phyloP scores from a whole-genome alignment of 2,113 vertebrate genomes.

The Antechinus flavipes region DNA sequence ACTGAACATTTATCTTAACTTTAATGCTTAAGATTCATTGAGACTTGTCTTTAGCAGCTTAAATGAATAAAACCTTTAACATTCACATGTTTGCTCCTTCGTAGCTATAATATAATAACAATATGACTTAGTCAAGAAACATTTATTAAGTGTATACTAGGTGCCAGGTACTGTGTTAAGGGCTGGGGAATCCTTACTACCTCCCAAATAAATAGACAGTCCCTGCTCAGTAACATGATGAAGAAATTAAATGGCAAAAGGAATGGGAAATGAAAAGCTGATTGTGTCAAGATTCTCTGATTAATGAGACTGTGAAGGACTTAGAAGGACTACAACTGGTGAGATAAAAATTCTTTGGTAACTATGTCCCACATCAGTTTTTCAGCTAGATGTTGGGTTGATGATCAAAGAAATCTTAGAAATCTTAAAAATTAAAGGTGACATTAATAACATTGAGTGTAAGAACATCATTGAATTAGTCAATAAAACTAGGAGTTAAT shows the following conservation, averaged over 20 bases:
- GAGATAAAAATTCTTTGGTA: background rate
- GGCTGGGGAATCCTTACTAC: too few relatives aligned
- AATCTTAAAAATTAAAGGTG: too few relatives aligned
- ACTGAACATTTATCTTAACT: background rate
- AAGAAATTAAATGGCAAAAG: background rate
- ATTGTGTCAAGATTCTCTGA: background rate
- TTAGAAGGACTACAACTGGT: background rate
- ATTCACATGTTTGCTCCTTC: background rate
- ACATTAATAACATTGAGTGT: too few relatives aligned
- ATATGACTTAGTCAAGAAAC: background rate
- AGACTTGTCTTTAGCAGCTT: background rate
- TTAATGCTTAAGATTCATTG: background rate
- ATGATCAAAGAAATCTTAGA: background rate
- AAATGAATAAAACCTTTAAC: background rate
- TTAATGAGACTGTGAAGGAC: background rate
- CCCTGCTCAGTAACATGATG: background rate
- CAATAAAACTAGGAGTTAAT: too few relatives aligned
- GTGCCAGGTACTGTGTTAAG: background rate
- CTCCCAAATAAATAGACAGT: background rate
- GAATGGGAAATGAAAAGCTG: background rate
- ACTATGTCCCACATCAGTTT: background rate
- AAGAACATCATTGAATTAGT: too few relatives aligned
- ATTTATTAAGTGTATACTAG: background rate
- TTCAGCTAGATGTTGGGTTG: background rate
- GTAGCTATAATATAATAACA: background rate